Base-by-base conservation (phyloP, 2,113 vertebrate species). In the Phylloscopus whistleri region DNA sequence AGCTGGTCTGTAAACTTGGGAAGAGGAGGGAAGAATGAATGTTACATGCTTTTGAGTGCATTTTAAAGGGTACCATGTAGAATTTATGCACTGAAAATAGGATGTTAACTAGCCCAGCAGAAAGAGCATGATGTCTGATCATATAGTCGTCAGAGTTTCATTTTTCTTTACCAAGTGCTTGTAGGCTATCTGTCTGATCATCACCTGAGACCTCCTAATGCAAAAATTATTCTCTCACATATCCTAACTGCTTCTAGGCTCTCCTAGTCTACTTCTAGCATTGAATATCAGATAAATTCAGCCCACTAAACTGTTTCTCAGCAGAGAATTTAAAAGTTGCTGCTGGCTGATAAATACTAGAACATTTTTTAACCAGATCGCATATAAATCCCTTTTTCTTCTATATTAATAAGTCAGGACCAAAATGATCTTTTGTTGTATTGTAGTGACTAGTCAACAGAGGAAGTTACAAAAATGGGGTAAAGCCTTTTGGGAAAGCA, bases 41-140 rank as follows among this genome's bases (percentile, higher is more conserved):
- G 84, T 90, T 94, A 93, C 80, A 63, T 94, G 68, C 69, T 89
- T 97, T 81, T 90, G 82, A 84, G 81, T 94, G 80, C 89, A 96
- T 93, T 96, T 97, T 89, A 92, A 91, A 95, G 89, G 70, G 60
- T 91, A 88, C 82, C 58, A 68, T 82, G 80, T 94, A 95, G 94
- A 97, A 96, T 95, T 94, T 89, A 95, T 90, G 81, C 84, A 69
- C 56, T 95, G 89, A 91, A 98, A 96, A 85, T 91, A 90, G 81
- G 33, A 91, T 93, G 91, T 80, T 96, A 93, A 64, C 93, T 94
- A 97, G 49, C 74, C 93, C 96, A 97, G 96, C 91, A 96, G 97
- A 98, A 97, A 94, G 79, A 97, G 93, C 75, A 84, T 75, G 59
- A 93, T 96, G 95, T 97, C 97, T 97, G 93, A 96, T 95, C 92